phyloP scores from a whole-genome alignment of 2,113 vertebrate genomes.

The Anolis sagrei region DNA sequence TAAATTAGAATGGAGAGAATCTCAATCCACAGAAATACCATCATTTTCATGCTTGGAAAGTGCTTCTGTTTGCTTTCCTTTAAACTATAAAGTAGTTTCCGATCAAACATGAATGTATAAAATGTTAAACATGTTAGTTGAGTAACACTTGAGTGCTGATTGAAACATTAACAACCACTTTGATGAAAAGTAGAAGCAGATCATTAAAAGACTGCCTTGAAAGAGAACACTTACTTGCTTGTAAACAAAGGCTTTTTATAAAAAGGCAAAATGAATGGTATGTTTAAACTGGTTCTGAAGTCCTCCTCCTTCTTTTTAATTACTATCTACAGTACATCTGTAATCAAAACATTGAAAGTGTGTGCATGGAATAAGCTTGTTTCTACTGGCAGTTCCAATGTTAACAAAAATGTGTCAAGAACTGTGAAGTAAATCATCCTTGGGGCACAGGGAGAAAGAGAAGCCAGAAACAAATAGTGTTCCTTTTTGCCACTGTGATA shows the following conservation, averaged over 20 bases:
- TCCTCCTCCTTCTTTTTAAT: constrained; percentile 14
- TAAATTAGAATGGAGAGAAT: not conserved
- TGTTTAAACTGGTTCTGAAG: not conserved
- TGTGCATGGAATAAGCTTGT: constrained; percentile 1
- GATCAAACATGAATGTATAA: constrained; percentile 10
- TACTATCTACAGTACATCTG: not conserved
- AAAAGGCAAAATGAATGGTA: constrained; percentile 16
- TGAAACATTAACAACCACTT: constrained; percentile 24
- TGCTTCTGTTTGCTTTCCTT: not conserved
- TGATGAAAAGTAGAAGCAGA: constrained; percentile 7
- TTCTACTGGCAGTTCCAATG: not conserved
- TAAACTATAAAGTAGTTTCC: constrained; percentile 16
- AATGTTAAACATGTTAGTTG: constrained; percentile 17
- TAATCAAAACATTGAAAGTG: not conserved
- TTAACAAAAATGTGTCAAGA: not conserved
- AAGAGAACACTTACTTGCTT: constrained; percentile 17
- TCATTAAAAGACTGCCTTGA: constrained; percentile 13
- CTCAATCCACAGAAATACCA: not conserved
- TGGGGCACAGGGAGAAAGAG: not conserved
- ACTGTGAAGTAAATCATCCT: not conserved
- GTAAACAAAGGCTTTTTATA: constrained; percentile 32
- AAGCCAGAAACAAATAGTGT: not conserved
- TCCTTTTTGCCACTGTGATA: not conserved
- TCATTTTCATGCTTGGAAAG: not conserved
- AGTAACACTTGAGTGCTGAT: not conserved